These are phyloP conservation scores for Myanophis thanlyinensis DNA, from an alignment of 2,113 vertebrate species.

Conservation along the genomic window DNA sequence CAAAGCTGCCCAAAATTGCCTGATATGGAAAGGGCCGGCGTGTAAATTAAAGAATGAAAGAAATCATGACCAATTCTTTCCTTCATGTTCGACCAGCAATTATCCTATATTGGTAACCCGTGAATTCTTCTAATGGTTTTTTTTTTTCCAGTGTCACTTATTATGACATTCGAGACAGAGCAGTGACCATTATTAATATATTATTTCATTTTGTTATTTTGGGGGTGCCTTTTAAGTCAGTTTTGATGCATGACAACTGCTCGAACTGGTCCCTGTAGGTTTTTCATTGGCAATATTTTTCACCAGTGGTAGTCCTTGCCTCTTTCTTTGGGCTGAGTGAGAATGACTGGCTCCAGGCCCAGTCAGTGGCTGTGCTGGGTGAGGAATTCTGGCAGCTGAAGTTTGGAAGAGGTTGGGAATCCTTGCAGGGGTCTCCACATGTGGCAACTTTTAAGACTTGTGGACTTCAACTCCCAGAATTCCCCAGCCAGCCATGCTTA, in stretches of 20 bases:
- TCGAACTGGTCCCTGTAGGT: not conserved
- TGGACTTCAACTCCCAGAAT: not conserved
- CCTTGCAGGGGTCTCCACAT: no score
- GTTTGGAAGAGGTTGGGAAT: no score
- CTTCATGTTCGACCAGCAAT: no score
- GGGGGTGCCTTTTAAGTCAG: not conserved
- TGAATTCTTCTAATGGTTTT: not conserved
- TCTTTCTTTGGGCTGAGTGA: not conserved
- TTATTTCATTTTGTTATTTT: not conserved
- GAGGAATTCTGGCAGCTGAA: no score
- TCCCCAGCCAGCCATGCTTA: no score
- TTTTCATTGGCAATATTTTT: not conserved
- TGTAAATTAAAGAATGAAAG: no score
- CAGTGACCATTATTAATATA: not conserved
- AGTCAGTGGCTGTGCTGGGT: not conserved
- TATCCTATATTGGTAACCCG: not conserved
- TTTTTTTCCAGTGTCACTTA: not conserved
- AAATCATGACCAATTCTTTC: no score
- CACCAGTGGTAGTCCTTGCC: not conserved
- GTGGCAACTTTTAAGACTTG: not conserved
- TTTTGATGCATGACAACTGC: not conserved
- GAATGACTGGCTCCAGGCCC: not conserved
- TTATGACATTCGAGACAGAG: not conserved
- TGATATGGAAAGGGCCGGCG: no score
- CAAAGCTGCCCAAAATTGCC: no score